Conservation (phyloP, 2,888 invertebrate species). For the Polyommatus iphigenia region DNA sequence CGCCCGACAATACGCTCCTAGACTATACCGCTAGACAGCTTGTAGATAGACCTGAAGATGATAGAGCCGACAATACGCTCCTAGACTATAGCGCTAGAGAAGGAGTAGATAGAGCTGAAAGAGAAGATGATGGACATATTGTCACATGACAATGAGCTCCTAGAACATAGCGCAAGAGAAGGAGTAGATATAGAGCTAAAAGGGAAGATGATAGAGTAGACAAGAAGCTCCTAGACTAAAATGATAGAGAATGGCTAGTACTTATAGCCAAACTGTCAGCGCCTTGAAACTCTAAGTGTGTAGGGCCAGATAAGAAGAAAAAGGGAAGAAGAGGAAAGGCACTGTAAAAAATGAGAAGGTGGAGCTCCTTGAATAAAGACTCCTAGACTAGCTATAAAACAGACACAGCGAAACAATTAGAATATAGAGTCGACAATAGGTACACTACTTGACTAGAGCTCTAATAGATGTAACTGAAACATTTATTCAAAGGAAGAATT, state of each 20-base stretch:
- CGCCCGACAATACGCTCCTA: constrained; percentile 50
- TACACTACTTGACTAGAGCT: neutral
- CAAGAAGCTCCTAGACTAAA: no score
- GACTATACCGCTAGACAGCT: constrained; percentile 43
- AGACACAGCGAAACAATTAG: neutral
- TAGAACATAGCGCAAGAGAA: constrained; percentile 43
- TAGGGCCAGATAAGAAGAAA: no score
- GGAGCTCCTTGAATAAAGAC: neutral
- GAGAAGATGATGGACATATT: neutral
- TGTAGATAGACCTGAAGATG: neutral
- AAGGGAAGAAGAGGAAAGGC: no score
- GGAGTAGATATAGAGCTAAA: neutral
- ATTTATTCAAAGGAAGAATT: no score
- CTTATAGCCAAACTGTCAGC: no score
- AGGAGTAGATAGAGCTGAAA: neutral
- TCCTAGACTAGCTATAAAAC: neutral
- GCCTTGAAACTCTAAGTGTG: no score
- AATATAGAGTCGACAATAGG: neutral
- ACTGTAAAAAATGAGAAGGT: neutral
- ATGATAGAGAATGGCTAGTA: no score
- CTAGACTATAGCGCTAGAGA: constrained; percentile 43
- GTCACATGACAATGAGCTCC: constrained; percentile 43
- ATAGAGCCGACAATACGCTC: constrained; percentile 45
- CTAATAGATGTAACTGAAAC: neutral
- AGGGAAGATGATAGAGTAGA: no score